Evolutionary conservation across 1,140 invertebrate species (phyloP), one percentile per base, ranked within the genome.

Genomic region (Pseudomyrmex cubaensis): DNA sequence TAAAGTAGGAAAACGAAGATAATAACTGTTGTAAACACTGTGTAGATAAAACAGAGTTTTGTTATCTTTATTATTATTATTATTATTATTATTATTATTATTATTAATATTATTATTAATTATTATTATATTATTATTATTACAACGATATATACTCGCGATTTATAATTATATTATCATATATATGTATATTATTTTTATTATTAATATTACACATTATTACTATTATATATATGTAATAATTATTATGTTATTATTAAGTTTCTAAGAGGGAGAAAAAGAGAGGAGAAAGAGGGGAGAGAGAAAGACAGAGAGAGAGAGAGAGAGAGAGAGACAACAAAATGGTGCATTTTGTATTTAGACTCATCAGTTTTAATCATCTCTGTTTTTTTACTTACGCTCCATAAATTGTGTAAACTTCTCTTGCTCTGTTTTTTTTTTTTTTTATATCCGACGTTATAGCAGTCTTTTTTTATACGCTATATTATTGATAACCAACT

Each of bases 11-110:
- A 69, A 76, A 52, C 20, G 63, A 78, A 67, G 48, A 77, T 54
- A 46, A 82, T 83, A 56, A 75, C 80, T 82, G 69, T 87, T 87
- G 86, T 78, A 83, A 72, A 85, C 75, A 78, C 54, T 57, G 46
- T 91, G 87, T 92, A 92, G 87, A 92, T 91, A 91, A 84, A 83
- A 89, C 67, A 86, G 64, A 86, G 86, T 61, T 64, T 90, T 90
- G 85, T 90, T 92, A 91, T 90, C 69, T 64, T 84, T 86, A 85
- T 84, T 87, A 90, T 86, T 88, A 85, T 80, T 86, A 86, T 84
- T 84, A 84, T 70, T 82, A 85, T 78, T 86, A 86, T 84, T 84
- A 84, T 70, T 82, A 85, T 78, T 76, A 86, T 88, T 75, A 63
- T 66, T 73, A 77, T 82, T 86, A 80, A 83, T 83, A 80, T 85